These are phyloP conservation scores for Spisula solida DNA, from an alignment of 2,888 invertebrate species.

Conservation along the genomic window DNA sequence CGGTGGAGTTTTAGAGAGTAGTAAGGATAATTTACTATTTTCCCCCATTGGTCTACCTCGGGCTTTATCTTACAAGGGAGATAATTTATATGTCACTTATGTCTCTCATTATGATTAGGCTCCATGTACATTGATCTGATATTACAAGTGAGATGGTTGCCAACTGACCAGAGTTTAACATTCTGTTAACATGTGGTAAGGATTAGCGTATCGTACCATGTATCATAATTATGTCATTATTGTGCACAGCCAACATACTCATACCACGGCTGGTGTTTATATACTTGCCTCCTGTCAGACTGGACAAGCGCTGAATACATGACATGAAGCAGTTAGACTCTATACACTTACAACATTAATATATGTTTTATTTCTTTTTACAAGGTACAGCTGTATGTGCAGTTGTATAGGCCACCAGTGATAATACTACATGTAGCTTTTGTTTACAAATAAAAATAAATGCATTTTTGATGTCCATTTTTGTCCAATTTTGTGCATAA, in stretches of 20 bases:
- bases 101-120: slow-evolving; percentile 36
- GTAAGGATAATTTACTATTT: too few species aligned
- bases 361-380: not conserved
- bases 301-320: not conserved
- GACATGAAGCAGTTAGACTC: not conserved
- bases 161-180: slow-evolving; percentile 58
- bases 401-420: too few species aligned
- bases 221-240: slow-evolving; percentile 44
- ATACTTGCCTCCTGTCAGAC: not conserved
- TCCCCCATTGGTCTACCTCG: too few species aligned
- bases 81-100: too few species aligned
- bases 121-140: slow-evolving; percentile 42
- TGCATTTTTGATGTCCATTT: too few species aligned
- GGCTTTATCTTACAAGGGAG: too few species aligned
- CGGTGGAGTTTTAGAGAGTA: too few species aligned
- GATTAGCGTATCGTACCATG: slow-evolving; percentile 28
- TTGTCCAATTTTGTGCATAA: too few species aligned
- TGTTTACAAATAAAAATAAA: too few species aligned
- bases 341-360: too few species aligned
- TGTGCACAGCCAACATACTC: slow-evolving; percentile 18
- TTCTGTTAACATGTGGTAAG: slow-evolving; percentile 41
- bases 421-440: too few species aligned
- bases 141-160: slow-evolving; percentile 35
- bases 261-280: not conserved
- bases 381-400: too few species aligned